Conservation (phyloP, 2,888 invertebrate species). For the Phanerotoma sp. region DNA sequence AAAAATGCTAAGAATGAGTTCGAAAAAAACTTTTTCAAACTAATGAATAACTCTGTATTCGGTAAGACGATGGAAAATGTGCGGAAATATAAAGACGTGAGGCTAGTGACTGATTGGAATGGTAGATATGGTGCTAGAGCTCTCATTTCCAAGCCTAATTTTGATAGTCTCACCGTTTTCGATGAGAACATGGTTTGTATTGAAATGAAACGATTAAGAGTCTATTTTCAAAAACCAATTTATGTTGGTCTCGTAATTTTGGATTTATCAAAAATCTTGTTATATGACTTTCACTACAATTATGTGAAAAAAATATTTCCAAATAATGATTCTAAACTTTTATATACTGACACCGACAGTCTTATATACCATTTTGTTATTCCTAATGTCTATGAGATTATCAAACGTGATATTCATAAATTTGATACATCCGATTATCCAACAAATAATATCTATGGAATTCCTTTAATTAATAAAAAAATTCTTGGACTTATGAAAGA, state of each 20-base stretch:
- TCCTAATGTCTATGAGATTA: constrained; percentile 13
- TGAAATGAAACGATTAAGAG: constrained; percentile 33
- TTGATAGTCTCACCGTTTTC: constrained; percentile 42
- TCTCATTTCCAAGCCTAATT: constrained; percentile 40
- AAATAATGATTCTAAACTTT: constrained; percentile 17
- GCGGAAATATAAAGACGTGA: not conserved
- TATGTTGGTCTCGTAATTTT: constrained; percentile 26
- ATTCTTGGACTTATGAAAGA: constrained; percentile 21
- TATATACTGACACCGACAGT: constrained; percentile 25
- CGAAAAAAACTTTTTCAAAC: constrained; percentile 40
- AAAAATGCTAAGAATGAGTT: constrained; percentile 28
- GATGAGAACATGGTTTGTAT: constrained; percentile 46
- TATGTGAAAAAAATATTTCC: constrained; percentile 18
- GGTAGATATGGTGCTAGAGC: not conserved
- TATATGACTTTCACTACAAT: constrained; percentile 34
- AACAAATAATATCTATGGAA: constrained; percentile 19
- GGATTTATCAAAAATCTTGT: constrained; percentile 27
- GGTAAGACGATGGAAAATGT: constrained; percentile 37
- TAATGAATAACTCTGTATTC: constrained; percentile 37
- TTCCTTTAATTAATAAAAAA: constrained; percentile 26
- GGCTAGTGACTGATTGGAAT: not conserved
- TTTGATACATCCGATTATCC: constrained; percentile 43
- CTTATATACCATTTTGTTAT: constrained; percentile 11
- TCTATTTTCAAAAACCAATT: constrained; percentile 30
- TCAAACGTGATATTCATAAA: constrained; percentile 30